Conservation (phyloP, 2,797 vertebrate species). For the Crypturellus tataupa region DNA sequence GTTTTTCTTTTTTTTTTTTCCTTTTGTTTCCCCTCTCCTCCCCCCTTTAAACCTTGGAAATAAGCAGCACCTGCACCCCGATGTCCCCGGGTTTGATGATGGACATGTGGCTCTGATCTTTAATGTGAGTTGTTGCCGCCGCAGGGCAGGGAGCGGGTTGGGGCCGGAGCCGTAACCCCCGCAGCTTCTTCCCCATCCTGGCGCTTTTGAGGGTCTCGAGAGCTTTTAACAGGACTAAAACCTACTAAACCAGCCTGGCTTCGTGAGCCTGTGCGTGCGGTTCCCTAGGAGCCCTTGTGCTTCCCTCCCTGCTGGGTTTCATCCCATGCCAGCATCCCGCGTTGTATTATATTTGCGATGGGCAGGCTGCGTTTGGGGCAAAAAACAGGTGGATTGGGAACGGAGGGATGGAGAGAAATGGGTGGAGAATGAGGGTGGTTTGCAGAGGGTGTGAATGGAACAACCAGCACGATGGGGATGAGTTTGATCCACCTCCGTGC, state of each 20-base stretch:
- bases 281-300: no score
- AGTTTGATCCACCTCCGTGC: no score
- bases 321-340: no score
- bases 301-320: no score
- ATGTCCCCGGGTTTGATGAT: conserved; percentile 75
- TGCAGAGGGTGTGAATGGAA: no score
- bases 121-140: conserved; percentile 65
- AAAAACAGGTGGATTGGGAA: no score
- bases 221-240: conserved; percentile 72
- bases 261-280: neutral
- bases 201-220: conserved; percentile 29
- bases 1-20: neutral
- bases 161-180: conserved; percentile 43
- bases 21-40: neutral
- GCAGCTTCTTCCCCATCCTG: conserved; percentile 2
- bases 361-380: no score
- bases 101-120: conserved; percentile 74
- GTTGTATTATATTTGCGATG: no score
- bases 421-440: no score
- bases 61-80: conserved; percentile 70
- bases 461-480: no score
- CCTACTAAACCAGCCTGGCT: conserved; percentile 46
- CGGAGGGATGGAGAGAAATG: no score
- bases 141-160: conserved; percentile 43
- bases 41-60: conserved; percentile 48